Evolutionary conservation across 2,888 invertebrate genomes (phyloP), one percentile per base, ranked within the genome.

Genomic region (Amitus sp.): DNA sequence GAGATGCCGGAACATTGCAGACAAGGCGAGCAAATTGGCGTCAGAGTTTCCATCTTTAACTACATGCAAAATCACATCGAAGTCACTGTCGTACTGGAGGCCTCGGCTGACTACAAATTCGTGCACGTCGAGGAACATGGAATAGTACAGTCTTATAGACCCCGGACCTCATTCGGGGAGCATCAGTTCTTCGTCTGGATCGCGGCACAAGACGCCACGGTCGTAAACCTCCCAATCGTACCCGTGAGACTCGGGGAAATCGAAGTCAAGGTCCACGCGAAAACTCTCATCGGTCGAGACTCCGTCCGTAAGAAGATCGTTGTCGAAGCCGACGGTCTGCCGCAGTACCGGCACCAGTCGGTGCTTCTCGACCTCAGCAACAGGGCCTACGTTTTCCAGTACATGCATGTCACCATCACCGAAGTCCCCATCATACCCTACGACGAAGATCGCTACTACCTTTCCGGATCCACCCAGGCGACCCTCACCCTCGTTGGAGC

Each of bases 161-260:
- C 97, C 0, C 87, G 93, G 63, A 95, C 95, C 2, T 93, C 95
- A 1, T 91, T 88, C 79, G 96, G 96, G 58, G 96, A 97, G 82
- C 95, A 96, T 84, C 96, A 98, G 82, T 96, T 96, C 84, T 93
- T 97, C 82, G 89, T 96, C 71, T 96, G 91, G 85, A 89, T 95
- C 50, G 81, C 84, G 56, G 88, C 92, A 0, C 94, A 94, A 75
- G 92, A 91, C 77, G 91, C 91, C 0, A 86, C 89, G 30, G 88
- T 94, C 33, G 94, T 97, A 30, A 91, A 96, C 83, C 85, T 98
- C 69, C 97, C 97, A 0, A 92, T 98, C 28, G 95, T 97, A 46
- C 90, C 96, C 0, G 89, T 89, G 7, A 86, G 90, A 19, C 84
- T 94, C 15, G 95, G 95, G 1, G 89, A 91, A 68, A 86, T 92